Base-by-base conservation (phyloP, 2,888 invertebrate species). In the Plemyria rubiginata region DNA sequence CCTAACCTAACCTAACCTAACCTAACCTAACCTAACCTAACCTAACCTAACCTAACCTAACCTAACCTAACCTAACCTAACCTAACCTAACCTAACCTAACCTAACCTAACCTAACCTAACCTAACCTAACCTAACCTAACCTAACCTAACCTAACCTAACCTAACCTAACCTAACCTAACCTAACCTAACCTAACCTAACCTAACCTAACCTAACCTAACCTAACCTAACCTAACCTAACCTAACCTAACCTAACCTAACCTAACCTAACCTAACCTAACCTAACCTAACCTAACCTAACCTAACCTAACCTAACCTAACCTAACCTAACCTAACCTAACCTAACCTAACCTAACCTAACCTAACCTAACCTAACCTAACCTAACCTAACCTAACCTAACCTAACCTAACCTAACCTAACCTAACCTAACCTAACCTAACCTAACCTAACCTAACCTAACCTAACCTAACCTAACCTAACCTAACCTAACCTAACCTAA, bases 81-180 rank as follows among this genome's bases (percentile, higher is more conserved):
- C 62, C 54, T 54, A 56, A 52, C 58, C 61, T 59, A 59, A 58
- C 54, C 62, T 55, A 53, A 52, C 55, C 56, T 51, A 45, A 56
- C 46, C n/a, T n/a, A 57, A 63, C 63, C 63, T 67, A 67, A 66
- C 67, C 67, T 68, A 67, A 65, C 64, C 69, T 69, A 66, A 67
- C 67, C 67, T 68, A 70, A 68, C 71, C 68, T 70, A 71, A 71
- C 71, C 70, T 70, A 71, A 70, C 73, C 70, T 68, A 71, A 72
- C 71, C 70, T 67, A 70, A 70, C 72, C 70, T 68, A 71, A 68
- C 74, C 69, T 68, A 71, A 67, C 73, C 64, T 58, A 64, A 66
- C 66, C 68, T 64, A 67, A 68, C 67, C 62, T 54, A 62, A 57
- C 62, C 57, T 57, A 60, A 60, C 60, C 60, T 60, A 60, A 60